Conservation (phyloP, 2,113 vertebrate genomes). For the Speoplatyrhinus poulsoni region DNA sequence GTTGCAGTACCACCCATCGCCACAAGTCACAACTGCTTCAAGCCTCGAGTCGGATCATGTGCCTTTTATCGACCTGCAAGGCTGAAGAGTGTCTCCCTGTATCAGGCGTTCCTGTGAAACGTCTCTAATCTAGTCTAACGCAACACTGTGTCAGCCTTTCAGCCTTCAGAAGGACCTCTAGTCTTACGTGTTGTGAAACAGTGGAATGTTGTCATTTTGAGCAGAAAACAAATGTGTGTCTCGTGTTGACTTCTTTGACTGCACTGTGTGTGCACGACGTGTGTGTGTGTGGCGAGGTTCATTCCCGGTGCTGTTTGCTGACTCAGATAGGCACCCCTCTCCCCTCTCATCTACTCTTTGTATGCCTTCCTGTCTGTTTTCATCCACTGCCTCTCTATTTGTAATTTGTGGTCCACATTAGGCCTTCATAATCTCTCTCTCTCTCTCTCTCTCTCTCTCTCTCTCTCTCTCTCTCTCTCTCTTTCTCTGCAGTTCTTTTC, state of each 20-base stretch:
- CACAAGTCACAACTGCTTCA: too few relatives aligned
- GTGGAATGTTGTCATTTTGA: background rate
- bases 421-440: background rate
- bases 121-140: too few relatives aligned
- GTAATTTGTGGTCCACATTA: background rate
- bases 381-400: background rate
- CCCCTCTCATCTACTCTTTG: background rate
- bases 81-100: too few relatives aligned
- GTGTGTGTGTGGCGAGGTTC: background rate
- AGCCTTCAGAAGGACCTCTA: too few relatives aligned
- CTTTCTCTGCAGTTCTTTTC: background rate
- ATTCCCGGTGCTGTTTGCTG: background rate
- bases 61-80: too few relatives aligned
- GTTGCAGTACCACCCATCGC: too few relatives aligned
- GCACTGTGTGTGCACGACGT: background rate
- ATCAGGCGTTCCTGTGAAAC: too few relatives aligned
- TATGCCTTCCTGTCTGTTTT: background rate
- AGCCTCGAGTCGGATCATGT: too few relatives aligned
- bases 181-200: background rate
- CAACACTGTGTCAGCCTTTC: too few relatives aligned
- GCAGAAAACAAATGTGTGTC: slow-evolving; percentile 4
- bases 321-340: background rate
- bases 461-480: background rate
- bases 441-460: background rate
- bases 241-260: background rate